Conservation (phyloP, 2,888 invertebrate genomes). For the Cepaea hortensis region DNA sequence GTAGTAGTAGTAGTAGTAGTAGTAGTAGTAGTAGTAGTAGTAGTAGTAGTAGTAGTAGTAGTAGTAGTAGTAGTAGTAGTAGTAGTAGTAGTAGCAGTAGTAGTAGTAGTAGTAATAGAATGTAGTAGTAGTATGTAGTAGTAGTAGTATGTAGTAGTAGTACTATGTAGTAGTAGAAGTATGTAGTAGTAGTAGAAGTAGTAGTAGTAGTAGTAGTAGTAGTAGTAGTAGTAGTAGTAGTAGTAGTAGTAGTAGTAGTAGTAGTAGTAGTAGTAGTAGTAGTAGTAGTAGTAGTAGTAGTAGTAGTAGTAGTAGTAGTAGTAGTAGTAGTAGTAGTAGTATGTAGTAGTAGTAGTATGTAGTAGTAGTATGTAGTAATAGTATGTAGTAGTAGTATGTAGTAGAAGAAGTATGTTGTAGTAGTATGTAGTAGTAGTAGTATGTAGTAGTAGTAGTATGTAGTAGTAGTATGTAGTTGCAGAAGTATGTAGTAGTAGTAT, state of each 20-base stretch:
- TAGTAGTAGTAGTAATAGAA: no score
- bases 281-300: neutral
- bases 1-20: constrained; percentile 16
- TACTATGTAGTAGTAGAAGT: no score
- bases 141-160: no score
- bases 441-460: no score
- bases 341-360: no score
- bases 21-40: constrained; percentile 24
- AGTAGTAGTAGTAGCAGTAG: neutral
- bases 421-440: no score
- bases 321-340: constrained; percentile 23
- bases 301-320: constrained; percentile 15
- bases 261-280: neutral
- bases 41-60: constrained; percentile 17
- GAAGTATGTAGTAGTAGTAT: no score
- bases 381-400: no score
- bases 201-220: neutral
- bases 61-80: neutral
- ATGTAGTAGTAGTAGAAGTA: neutral
- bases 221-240: neutral
- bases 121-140: no score
- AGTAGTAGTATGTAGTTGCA: no score
- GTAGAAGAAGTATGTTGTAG: no score
- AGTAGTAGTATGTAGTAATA: no score
- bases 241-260: neutral